Evolutionary conservation across 2,797 vertebrate species (phyloP).

Genomic region (Semotilus atromaculatus): DNA sequence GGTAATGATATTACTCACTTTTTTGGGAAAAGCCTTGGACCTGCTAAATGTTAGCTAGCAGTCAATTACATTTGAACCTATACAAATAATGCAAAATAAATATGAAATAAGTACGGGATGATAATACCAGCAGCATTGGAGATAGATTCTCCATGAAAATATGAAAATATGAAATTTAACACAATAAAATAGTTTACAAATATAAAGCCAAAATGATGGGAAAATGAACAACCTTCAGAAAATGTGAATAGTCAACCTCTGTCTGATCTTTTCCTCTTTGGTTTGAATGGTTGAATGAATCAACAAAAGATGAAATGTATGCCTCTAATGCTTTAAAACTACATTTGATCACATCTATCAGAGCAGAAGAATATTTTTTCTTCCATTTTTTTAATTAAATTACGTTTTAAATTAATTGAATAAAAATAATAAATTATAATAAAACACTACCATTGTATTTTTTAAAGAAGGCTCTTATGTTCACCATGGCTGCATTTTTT

Average conservation of each 20-base stretch:
- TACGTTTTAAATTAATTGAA: no score
- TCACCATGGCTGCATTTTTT: neutral
- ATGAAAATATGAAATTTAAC: neutral
- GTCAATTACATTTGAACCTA: neutral
- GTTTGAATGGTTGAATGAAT: neutral
- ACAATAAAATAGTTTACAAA: neutral
- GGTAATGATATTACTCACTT: neutral
- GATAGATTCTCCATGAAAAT: neutral
- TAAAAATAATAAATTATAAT: no score
- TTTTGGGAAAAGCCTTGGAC: neutral
- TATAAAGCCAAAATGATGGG: neutral
- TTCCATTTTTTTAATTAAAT: no score
- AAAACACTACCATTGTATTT: no score
- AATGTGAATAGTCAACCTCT: neutral
- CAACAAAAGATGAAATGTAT: neutral
- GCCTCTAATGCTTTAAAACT: neutral
- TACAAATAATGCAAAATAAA: neutral
- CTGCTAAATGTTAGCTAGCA: neutral
- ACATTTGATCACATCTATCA: neutral
- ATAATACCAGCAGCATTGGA: neutral
- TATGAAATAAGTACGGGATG: neutral
- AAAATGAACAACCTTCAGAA: neutral
- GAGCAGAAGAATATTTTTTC: neutral
- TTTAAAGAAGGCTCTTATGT: no score
- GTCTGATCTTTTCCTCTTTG: neutral